These are phyloP conservation scores for Buteo buteo DNA, from an alignment of 2,113 vertebrate genomes.

Conservation along the genomic window DNA sequence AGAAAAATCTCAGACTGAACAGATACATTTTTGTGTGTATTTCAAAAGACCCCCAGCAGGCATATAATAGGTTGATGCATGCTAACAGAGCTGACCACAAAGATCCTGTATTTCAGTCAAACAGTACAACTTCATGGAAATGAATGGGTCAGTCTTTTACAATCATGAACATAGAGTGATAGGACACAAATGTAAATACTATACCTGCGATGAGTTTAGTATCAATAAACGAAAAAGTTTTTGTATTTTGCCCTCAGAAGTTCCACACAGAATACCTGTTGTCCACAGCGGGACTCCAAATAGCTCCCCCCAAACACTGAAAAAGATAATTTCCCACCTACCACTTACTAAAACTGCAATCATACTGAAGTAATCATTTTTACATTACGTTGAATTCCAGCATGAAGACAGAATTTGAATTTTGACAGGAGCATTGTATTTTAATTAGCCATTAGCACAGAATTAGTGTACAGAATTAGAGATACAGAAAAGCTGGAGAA, in stretches of 20 bases:
- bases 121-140: not conserved
- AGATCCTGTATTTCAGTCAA: not conserved
- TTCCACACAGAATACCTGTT: not conserved
- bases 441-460: not conserved
- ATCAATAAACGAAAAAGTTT: not conserved
- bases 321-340: not conserved
- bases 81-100: not conserved
- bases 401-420: not conserved
- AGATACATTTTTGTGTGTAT: not conserved
- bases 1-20: not conserved
- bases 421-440: not conserved
- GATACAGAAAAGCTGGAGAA: not conserved
- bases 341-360: not conserved
- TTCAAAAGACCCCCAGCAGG: not conserved
- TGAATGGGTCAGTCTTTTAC: not conserved
- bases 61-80: too few relatives aligned
- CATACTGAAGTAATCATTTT: not conserved
- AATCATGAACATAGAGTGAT: not conserved
- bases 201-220: not conserved
- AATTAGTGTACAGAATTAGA: not conserved
- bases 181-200: not conserved
- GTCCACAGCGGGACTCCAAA: not conserved
- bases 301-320: not conserved
- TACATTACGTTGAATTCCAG: not conserved
- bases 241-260: not conserved